Conservation (phyloP, 2,113 vertebrate genomes). For the Theristicus caerulescens region DNA sequence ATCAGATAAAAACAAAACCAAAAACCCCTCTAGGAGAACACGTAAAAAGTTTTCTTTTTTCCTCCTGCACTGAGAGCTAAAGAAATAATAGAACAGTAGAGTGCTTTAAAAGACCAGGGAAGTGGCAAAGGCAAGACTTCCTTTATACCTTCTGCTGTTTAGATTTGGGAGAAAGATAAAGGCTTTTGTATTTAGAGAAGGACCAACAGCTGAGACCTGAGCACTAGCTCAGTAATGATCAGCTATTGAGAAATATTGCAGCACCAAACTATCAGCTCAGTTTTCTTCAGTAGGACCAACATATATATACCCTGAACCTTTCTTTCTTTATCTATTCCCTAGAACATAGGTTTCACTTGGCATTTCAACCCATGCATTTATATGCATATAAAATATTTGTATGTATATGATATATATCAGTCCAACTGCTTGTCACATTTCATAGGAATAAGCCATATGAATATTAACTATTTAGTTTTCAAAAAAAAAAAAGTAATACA, state of each 20-base stretch:
- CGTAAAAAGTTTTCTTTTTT: neutral
- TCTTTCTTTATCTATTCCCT: neutral
- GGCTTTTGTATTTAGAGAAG: conserved; percentile 8
- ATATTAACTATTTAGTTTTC: neutral
- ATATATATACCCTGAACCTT: neutral
- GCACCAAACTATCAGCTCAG: neutral
- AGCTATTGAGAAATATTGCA: neutral
- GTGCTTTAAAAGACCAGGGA: neutral
- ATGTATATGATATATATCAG: neutral
- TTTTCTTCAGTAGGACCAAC: neutral
- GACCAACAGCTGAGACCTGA: conserved; percentile 21
- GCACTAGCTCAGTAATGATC: neutral
- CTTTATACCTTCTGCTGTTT: neutral
- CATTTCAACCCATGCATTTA: neutral
- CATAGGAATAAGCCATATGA: neutral
- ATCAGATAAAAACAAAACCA: conserved; percentile 3
- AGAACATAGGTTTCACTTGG: neutral
- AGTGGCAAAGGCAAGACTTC: neutral
- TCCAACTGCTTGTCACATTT: neutral
- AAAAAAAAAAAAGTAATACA: neutral
- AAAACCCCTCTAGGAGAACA: neutral
- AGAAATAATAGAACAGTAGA: conserved; percentile 21
- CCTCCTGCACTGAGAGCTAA: neutral
- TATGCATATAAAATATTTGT: neutral
- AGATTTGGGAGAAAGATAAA: conserved; percentile 13